Percentiles rank a stretch among this genome's conserved stretches.
These are phyloP conservation scores for Atherinosoma microstoma DNA, from an alignment of 2,797 vertebrate genomes.

Conservation along the genomic window DNA sequence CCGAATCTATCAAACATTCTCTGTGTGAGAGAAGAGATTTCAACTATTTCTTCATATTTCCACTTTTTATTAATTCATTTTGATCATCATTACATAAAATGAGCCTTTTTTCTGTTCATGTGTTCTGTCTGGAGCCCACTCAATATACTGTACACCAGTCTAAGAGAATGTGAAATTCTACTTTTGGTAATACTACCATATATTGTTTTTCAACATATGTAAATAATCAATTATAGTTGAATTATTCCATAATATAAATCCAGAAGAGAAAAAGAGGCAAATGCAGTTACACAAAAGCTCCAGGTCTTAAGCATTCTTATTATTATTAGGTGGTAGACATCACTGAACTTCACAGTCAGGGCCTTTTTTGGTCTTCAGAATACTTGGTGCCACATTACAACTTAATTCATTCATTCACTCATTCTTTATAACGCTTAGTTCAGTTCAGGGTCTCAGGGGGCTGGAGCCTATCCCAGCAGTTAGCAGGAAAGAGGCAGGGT, in stretches of 20 bases:
- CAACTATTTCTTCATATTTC: no score
- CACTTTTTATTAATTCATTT: not conserved
- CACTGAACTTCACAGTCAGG: slow-evolving; percentile 8
- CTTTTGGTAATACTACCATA: no score
- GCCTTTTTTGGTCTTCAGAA: slow-evolving; percentile 7
- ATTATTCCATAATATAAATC: not conserved
- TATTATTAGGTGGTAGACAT: not conserved
- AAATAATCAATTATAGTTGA: not conserved
- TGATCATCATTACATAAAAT: not conserved
- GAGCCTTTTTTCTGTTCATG: not conserved
- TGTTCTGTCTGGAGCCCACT: not conserved
- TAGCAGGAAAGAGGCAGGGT: no score
- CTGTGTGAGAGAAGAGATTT: no score
- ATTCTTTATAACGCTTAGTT: no score
- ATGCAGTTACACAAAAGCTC: not conserved
- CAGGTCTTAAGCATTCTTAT: not conserved
- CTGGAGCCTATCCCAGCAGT: no score
- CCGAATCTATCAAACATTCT: no score
- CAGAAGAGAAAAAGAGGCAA: not conserved
- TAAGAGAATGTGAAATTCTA: not conserved
- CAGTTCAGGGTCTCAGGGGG: no score
- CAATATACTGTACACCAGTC: no score
- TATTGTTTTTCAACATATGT: not conserved
- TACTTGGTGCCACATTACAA: not conserved
- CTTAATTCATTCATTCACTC: no score